A percentile compares a stretch with the other conserved stretches of the same genome.
Conservation (phyloP, 2,113 vertebrate species). For the Poeciliopsis prolifica region DNA sequence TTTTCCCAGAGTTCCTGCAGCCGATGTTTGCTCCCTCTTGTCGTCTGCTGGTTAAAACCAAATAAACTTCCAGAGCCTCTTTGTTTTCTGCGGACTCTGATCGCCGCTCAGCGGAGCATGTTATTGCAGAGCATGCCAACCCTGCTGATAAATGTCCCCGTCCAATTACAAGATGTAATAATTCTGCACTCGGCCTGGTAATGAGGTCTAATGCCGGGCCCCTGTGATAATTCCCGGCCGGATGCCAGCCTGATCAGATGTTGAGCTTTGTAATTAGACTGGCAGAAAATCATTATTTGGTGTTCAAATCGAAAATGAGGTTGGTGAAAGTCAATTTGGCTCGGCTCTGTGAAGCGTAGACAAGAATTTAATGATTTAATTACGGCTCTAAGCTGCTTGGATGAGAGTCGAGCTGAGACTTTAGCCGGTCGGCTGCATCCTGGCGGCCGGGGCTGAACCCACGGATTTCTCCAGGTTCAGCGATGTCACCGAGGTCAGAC, state of each 20-base stretch:
- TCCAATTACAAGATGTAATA: conserved; percentile 99
- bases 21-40: not conserved
- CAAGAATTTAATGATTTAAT: conserved; percentile 99
- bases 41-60: not conserved
- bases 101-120: conserved; percentile 68
- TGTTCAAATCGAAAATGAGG: conserved; percentile 98
- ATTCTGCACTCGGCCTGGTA: conserved; percentile 95
- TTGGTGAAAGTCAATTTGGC: conserved; percentile 99
- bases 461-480: conserved; percentile 20
- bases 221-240: conserved; percentile 90
- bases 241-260: conserved; percentile 95
- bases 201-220: conserved; percentile 98
- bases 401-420: conserved; percentile 92
- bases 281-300: conserved; percentile 99
- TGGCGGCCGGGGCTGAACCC: not conserved
- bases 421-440: conserved; percentile 41
- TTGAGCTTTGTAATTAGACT: conserved; percentile 99
- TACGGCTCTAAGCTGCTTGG: conserved; percentile 98
- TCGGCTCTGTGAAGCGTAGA: conserved; percentile 96
- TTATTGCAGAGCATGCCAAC: conserved; percentile 68
- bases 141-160: conserved; percentile 85
- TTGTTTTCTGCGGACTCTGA: conserved; percentile 91
- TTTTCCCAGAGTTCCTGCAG: not conserved
- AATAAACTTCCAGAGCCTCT: conserved; percentile 81
- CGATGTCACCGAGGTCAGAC: conserved; percentile 14